Evolutionary conservation across 2,113 vertebrate species (phyloP), one percentile per base, ranked within the genome.

Genomic region (Tonatia bakeri): DNA sequence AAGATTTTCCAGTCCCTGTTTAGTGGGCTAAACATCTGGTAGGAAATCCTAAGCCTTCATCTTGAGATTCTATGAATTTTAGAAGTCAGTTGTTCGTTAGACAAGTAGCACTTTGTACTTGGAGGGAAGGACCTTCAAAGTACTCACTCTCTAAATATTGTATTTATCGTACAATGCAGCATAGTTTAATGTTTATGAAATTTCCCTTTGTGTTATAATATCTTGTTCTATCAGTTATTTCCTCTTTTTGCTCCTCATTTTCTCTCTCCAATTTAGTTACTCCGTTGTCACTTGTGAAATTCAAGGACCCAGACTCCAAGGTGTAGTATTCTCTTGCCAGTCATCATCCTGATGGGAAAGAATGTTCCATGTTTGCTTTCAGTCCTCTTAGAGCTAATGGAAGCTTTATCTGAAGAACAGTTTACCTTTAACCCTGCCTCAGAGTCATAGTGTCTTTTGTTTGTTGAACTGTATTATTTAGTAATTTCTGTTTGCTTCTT

Each of bases 321-420:
- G 43, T 89, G 64, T 96, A 80, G 43, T 93, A 95, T 97, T 97
- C 87, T 86, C 72, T 87, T 81, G 47, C 77, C 90, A 73, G 90
- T 83, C 88, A 90, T 14, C 80, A 26, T 54, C 69, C 77, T 73
- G 47, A 9, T 83, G 69, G 93, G 11, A 54, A 36, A 59, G 79
- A 94, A 89, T 91, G 94, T 91, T 93, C 64, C 50, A 22, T 83
- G 95, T 96, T 94, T 96, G 61, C 70, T 75, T 95, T 91, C 17
- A 59, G 61, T 67, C 20, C n/a, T 94, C 56, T 87, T 93, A 72
- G 69, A 90, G 82, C 59, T 96, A 90, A 89, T 72, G 10, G 91
- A 56, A 83, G 26, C 79, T 96, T 80, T 95, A 86, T 94, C 43
- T 95, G 91, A 82, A 91, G 90, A 93, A 94, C 73, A 87, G 43